phyloP scores from a whole-genome alignment of 2,113 vertebrate species.

The Phylloscopus trochiloides region DNA sequence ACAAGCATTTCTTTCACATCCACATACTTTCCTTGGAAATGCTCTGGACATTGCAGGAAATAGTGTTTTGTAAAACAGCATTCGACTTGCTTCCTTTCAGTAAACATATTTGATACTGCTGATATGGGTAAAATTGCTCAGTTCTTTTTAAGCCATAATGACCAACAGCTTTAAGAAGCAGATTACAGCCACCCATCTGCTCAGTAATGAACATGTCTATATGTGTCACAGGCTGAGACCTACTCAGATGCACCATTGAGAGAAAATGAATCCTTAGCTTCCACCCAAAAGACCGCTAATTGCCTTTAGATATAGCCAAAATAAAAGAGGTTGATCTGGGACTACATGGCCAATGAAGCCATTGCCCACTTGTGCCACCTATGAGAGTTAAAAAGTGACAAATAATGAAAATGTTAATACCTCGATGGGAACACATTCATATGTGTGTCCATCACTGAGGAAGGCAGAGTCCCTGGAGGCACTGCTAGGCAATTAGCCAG shows the following conservation, averaged over 20 bases:
- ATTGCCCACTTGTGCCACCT: not conserved
- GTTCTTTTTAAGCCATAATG: not conserved
- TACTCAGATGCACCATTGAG: not conserved
- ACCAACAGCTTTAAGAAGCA: not conserved
- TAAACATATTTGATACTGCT: not conserved
- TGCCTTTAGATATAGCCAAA: not conserved
- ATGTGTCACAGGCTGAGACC: not conserved
- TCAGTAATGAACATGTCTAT: not conserved
- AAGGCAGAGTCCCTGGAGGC: not conserved
- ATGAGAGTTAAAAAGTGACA: not conserved
- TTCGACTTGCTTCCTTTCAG: not conserved
- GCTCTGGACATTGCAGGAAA: not conserved
- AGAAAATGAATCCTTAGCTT: not conserved
- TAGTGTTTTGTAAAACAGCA: not conserved
- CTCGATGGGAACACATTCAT: not conserved
- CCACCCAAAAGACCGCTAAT: not conserved
- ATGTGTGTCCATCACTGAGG: rapidly evolving
- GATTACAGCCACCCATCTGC: not conserved
- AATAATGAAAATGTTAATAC: not conserved
- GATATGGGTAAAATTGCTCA: not conserved
- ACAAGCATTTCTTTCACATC: no score
- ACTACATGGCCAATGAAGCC: not conserved
- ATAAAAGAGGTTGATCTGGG: not conserved
- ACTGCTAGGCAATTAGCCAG: not conserved
- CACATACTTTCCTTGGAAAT: not conserved